phyloP scores from a whole-genome alignment of 2,888 invertebrate species.

The Drosophila multiciliata region DNA sequence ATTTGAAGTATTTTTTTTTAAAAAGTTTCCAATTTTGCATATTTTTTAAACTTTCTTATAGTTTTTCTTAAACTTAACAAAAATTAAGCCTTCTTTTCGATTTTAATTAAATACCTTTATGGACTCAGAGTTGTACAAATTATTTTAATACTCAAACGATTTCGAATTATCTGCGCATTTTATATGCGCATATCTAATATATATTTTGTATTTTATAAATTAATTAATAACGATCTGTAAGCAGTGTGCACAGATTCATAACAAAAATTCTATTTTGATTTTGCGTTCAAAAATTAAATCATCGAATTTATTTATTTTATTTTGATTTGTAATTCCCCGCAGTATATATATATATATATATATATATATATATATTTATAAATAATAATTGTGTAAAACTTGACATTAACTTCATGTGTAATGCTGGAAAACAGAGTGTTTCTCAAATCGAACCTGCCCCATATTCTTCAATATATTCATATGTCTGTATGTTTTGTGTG shows the following conservation, averaged over 20 bases:
- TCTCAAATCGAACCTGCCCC: conserved; percentile 37
- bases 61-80: not conserved
- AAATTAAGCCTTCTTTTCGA: not conserved
- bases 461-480: conserved; percentile 33
- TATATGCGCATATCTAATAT: not conserved
- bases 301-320: not conserved
- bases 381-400: not conserved
- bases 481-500: conserved; percentile 8
- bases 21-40: not conserved
- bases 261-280: not conserved
- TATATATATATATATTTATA: not conserved
- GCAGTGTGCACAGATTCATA: not conserved
- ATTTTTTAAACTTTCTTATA: not conserved
- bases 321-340: not conserved
- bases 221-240: not conserved
- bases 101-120: not conserved
- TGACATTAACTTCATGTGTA: not conserved
- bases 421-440: conserved; percentile 22
- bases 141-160: not conserved
- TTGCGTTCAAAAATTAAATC: not conserved
- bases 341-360: no score
- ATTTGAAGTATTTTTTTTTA: not conserved
- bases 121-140: not conserved
- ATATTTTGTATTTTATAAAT: not conserved
- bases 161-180: not conserved